A percentile compares a stretch with the other conserved stretches of the same genome.
Conservation (phyloP, 2,888 invertebrate species). For the Drosophila falleni region DNA sequence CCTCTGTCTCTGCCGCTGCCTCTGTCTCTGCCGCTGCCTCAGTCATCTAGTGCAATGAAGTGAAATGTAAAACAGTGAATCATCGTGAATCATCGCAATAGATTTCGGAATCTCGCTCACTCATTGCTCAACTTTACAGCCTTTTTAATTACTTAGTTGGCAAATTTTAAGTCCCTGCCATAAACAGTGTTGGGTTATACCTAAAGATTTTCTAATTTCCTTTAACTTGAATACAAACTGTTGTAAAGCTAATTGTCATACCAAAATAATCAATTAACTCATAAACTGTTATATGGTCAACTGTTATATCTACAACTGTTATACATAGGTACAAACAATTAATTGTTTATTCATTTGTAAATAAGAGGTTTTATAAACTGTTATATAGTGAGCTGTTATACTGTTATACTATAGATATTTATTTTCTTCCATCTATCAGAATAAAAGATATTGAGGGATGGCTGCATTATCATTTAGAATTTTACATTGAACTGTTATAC, state of each 20-base stretch:
- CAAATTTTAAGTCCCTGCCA: background rate
- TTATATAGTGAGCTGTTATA: background rate
- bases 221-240: background rate
- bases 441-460: background rate
- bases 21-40: background rate
- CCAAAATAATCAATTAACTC: background rate
- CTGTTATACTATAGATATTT: background rate
- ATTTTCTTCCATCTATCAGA: background rate
- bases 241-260: background rate
- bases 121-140: conserved; percentile 30
- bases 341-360: too few relatives aligned
- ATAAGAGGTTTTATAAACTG: background rate
- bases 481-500: conserved; percentile 4
- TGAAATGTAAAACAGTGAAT: conserved; percentile 63
- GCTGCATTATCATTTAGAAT: background rate
- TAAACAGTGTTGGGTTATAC: background rate
- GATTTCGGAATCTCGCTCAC: conserved; percentile 17
- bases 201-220: background rate
- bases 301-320: background rate
- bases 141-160: conserved; percentile 31
- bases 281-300: background rate
- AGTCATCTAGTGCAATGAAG: conserved; percentile 51
- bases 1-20: background rate
- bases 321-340: background rate
- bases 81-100: conserved; percentile 50